These are phyloP conservation scores for Papilio demoleus DNA, from an alignment of 2,888 invertebrate genomes.

Conservation along the genomic window DNA sequence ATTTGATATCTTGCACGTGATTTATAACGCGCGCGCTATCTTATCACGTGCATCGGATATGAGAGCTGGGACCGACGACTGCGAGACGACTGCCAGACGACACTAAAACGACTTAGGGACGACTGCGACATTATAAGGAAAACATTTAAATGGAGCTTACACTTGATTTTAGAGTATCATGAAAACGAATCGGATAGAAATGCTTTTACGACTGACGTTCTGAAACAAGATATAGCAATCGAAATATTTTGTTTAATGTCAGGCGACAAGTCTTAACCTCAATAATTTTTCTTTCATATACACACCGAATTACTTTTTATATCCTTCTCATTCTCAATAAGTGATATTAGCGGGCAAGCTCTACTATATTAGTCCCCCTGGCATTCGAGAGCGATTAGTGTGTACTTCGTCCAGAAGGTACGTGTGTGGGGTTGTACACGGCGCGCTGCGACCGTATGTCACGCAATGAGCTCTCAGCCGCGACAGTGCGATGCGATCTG, in stretches of 20 bases:
- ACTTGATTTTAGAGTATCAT: too few species aligned
- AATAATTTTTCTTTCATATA: conserved; percentile 1
- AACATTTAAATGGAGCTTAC: too few species aligned
- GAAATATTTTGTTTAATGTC: not conserved
- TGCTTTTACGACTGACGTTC: too few species aligned
- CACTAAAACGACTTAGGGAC: not conserved
- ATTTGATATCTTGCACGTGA: conserved; percentile 42
- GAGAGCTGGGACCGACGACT: conserved; percentile 31
- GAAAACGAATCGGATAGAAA: too few species aligned
- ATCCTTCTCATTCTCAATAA: conserved; percentile 4
- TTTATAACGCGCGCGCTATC: conserved; percentile 42
- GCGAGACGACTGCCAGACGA: conserved; percentile 13
- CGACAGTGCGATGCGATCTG: conserved; percentile 59
- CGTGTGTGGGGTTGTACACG: conserved; percentile 46
- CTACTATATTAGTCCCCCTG: not conserved
- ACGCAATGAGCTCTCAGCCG: conserved; percentile 61
- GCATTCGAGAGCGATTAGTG: conserved; percentile 12
- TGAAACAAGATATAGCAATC: not conserved
- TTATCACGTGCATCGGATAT: conserved; percentile 43
- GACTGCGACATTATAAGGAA: too few species aligned
- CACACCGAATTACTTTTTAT: not conserved
- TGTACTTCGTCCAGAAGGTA: conserved; percentile 10
- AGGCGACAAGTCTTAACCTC: not conserved
- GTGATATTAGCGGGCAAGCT: conserved; percentile 5
- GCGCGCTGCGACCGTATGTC: conserved; percentile 46